A percentile compares a stretch with the other conserved stretches of the same genome.
phyloP scores from a whole-genome alignment of 2,888 invertebrate genomes.

The Macrosiphum euphorbiae region DNA sequence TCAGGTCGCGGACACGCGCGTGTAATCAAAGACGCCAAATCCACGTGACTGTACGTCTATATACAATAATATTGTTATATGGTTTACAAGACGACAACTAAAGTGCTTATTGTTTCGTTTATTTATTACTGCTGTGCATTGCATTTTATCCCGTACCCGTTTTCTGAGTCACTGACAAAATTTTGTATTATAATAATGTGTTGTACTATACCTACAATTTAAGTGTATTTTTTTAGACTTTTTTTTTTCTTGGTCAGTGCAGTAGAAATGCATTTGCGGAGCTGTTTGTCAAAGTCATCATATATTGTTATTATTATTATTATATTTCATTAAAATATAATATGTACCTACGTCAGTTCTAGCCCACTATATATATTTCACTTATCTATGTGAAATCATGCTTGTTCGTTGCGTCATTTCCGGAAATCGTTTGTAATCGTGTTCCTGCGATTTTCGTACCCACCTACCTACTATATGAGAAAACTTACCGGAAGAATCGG shows the following conservation, averaged over 20 bases:
- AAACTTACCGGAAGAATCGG: not conserved
- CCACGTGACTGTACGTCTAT: not conserved
- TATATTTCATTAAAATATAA: not conserved
- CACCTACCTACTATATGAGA: not conserved
- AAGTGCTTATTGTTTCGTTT: not conserved
- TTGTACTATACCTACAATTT: not conserved
- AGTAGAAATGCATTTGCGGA: not conserved
- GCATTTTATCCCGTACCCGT: not conserved
- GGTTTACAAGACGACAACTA: too few species aligned
- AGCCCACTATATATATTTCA: not conserved
- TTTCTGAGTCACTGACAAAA: not conserved
- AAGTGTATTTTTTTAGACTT: not conserved
- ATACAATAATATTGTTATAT: not conserved
- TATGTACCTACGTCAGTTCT: not conserved
- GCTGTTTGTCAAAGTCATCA: not conserved
- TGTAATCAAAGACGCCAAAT: conserved; percentile 29
- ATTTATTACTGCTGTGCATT: not conserved
- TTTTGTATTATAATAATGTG: not conserved
- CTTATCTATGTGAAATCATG: not conserved
- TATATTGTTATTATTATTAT: not conserved
- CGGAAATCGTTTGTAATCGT: not conserved
- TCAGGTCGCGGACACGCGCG: not conserved
- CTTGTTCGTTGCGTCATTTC: not conserved
- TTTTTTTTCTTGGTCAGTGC: not conserved
- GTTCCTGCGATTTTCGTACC: not conserved